Conservation (phyloP, 1,140 invertebrate species). For the Archivesica marissinica region DNA sequence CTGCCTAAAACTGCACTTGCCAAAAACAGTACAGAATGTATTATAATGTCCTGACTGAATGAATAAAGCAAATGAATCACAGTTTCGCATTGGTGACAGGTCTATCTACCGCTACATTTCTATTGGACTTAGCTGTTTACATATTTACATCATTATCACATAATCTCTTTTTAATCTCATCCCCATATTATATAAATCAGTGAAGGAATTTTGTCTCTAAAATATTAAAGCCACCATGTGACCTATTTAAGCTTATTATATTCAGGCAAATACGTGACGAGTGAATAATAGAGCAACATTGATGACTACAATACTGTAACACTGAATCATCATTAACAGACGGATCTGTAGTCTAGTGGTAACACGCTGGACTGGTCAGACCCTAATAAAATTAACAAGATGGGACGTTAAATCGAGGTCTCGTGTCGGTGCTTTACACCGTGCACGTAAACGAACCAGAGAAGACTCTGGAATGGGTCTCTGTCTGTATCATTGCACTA, state of each 20-base stretch:
- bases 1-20: not conserved
- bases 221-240: not conserved
- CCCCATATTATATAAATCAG: conserved; percentile 5
- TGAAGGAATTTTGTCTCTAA: conserved; percentile 26
- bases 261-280: conserved; percentile 5
- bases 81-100: conserved; percentile 15
- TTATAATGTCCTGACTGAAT: no score
- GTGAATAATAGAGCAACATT: conserved; percentile 27
- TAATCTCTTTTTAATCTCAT: not conserved
- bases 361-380: no score
- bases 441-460: no score
- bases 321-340: conserved; percentile 37
- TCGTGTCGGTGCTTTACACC: no score
- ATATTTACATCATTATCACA: conserved; percentile 17
- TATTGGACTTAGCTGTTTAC: conserved; percentile 4
- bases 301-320: conserved; percentile 1
- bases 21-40: not conserved
- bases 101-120: not conserved
- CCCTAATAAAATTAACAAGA: no score
- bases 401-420: no score
- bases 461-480: no score
- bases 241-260: conserved; percentile 23
- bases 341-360: no score
- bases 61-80: not conserved
- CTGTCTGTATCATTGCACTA: no score